Evolutionary conservation across 2,797 vertebrate species (phyloP).

Genomic region (Pempheris klunzingeri): DNA sequence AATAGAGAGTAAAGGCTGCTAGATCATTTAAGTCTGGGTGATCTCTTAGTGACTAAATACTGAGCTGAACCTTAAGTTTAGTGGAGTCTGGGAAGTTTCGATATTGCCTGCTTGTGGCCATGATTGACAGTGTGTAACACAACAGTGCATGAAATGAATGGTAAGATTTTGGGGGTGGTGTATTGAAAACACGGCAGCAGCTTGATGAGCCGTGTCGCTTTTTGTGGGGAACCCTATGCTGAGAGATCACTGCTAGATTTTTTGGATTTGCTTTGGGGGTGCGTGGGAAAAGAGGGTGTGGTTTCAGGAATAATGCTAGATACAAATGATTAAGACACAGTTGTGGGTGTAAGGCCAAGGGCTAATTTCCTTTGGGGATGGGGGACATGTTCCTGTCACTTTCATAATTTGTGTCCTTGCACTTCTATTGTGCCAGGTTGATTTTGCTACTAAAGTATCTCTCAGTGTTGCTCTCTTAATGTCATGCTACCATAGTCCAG

Average conservation of each 20-base stretch:
- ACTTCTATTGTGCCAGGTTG: background rate
- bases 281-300: conserved; percentile 12
- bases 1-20: conserved; percentile 37
- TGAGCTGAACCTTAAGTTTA: background rate
- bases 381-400: too few relatives aligned
- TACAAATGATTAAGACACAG: conserved; percentile 22
- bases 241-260: background rate
- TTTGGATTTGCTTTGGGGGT: background rate
- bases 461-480: background rate
- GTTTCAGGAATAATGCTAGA: conserved; percentile 37
- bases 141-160: background rate
- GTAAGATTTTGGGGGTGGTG: conserved; percentile 3
- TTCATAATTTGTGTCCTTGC: too few relatives aligned
- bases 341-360: background rate
- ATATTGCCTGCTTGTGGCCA: background rate
- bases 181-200: conserved; percentile 4
- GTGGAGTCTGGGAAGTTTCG: conserved; percentile 14
- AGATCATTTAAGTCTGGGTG: background rate
- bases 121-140: conserved; percentile 10
- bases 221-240: background rate
- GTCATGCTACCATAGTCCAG: background rate
- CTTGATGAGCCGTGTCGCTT: background rate
- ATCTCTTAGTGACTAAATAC: conserved; percentile 3
- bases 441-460: too few relatives aligned
- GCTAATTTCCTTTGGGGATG: background rate